phyloP scores from a whole-genome alignment of 2,888 invertebrate genomes.

The Nysson spinosus region DNA sequence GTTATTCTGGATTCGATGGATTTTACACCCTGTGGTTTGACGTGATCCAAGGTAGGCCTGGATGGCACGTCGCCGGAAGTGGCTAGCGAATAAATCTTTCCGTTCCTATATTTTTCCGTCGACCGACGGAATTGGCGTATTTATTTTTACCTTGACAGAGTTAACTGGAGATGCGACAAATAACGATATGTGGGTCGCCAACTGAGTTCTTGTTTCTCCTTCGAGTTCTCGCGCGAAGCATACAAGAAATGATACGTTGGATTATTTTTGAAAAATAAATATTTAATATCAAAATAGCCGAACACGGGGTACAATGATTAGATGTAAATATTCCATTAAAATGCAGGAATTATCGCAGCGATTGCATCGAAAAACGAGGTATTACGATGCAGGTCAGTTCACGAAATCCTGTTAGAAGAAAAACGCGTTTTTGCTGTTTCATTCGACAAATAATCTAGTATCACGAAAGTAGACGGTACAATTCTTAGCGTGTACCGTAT shows the following conservation, averaged over 20 bases:
- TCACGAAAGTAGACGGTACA: slow-evolving; percentile 50
- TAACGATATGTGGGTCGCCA: slow-evolving; percentile 26
- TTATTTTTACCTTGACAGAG: slow-evolving; percentile 6
- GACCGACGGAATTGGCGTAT: background rate
- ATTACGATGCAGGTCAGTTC: background rate
- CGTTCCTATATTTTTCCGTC: background rate
- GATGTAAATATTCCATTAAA: too few species aligned
- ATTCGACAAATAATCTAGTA: slow-evolving; percentile 45
- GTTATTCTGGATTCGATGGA: background rate
- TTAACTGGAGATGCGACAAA: slow-evolving; percentile 21
- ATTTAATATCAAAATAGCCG: too few species aligned
- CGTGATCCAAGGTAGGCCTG: background rate
- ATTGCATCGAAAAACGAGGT: too few species aligned
- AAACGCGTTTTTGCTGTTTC: slow-evolving; percentile 37
- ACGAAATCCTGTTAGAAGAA: background rate
- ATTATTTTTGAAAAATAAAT: too few species aligned
- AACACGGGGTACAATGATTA: too few species aligned
- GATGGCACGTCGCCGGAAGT: slow-evolving; percentile 2
- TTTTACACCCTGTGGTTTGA: background rate
- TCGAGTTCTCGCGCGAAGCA: background rate
- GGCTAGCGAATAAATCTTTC: slow-evolving; percentile 10
- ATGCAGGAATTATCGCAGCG: too few species aligned
- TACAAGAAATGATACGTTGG: too few species aligned
- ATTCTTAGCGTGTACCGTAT: slow-evolving; percentile 33
- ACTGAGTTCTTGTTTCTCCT: slow-evolving; percentile 7